Evolutionary conservation across 1,140 invertebrate genomes (phyloP), one percentile per base, ranked within the genome.

Genomic region (Pararge aegeria): DNA sequence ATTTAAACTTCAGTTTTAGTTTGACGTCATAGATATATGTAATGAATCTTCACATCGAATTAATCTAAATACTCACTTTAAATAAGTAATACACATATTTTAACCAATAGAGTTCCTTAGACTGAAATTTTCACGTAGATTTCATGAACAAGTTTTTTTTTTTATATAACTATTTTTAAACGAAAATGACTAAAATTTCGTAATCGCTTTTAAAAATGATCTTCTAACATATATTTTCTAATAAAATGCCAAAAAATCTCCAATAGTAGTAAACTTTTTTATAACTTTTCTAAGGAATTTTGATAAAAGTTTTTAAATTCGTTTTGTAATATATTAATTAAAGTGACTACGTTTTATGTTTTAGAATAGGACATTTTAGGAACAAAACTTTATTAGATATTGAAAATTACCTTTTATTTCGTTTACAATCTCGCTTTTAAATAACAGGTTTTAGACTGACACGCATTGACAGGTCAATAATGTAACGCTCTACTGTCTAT

Each of bases 1-100:
- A 16, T 13, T 40, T 40, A 15, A 13, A 40, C 3, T 40, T 40
- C 27, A 19, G 5, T 21, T 21, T 56, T 12, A 6, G 44, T 56
- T 34, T 34, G 3, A 12, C 30, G 7, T 12, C 7, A 34, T 34
- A 34, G 40, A 37, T 34, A 48, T 56, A 30, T 37, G 13, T 56
- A 48, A 10, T 40, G 13, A 27, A 49, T 40, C 15, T 49, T 27
- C 12, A 49, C 46, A 15, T 49, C 20, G 24, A 29, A 53, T 34
- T 24, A 24, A n/a, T n/a, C n/a, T n/a, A n/a, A 52, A 16, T 44
- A 13, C 19, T 34, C 42, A 40, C 40, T 40, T 55, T n/a, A 30
- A 27, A 38, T n/a, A 20, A 29, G 34, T 27, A 49, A 16, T 18
- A 40, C 9, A 40, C 38, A 40, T 15, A 18, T 24, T 24, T 24